These are phyloP conservation scores for Agonopterix heracliana DNA, from an alignment of 2,888 invertebrate genomes.

Conservation along the genomic window DNA sequence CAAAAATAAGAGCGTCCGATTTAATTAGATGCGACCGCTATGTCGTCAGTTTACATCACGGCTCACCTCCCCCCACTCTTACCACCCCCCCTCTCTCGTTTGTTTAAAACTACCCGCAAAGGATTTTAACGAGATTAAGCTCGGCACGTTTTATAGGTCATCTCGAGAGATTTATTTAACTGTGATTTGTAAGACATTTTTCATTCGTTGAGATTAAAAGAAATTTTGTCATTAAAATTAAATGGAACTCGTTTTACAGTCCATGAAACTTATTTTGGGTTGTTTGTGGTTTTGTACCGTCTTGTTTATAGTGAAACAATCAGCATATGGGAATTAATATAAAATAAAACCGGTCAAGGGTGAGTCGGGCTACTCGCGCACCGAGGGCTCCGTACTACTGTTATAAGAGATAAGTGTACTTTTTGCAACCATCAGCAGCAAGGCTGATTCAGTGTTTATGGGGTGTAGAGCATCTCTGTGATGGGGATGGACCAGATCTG, in stretches of 20 bases:
- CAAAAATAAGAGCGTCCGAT: conserved; percentile 55
- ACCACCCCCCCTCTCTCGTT: conserved; percentile 23
- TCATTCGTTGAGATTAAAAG: conserved; percentile 54
- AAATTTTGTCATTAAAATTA: conserved; percentile 58
- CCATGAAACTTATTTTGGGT: conserved; percentile 43
- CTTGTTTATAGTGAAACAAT: conserved; percentile 24
- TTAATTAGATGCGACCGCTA: conserved; percentile 62
- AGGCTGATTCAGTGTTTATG: too few species aligned
- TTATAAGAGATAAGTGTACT: too few species aligned
- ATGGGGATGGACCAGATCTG: too few species aligned
- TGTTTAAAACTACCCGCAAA: conserved; percentile 63
- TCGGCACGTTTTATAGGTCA: conserved; percentile 63
- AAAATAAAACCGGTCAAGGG: too few species aligned
- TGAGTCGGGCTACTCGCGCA: too few species aligned
- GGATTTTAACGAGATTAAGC: conserved; percentile 67
- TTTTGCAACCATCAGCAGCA: too few species aligned
- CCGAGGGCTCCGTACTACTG: too few species aligned
- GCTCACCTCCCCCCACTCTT: conserved; percentile 14
- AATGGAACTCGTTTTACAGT: conserved; percentile 45
- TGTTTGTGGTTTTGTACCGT: conserved; percentile 24
- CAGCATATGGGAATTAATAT: conserved; percentile 3
- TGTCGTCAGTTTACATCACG: conserved; percentile 33
- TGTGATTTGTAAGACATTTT: conserved; percentile 58
- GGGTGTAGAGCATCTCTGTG: too few species aligned
- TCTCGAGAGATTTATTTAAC: conserved; percentile 62